These are phyloP conservation scores for Myopa tessellatipennis DNA, from an alignment of 2,888 invertebrate genomes.

Conservation along the genomic window DNA sequence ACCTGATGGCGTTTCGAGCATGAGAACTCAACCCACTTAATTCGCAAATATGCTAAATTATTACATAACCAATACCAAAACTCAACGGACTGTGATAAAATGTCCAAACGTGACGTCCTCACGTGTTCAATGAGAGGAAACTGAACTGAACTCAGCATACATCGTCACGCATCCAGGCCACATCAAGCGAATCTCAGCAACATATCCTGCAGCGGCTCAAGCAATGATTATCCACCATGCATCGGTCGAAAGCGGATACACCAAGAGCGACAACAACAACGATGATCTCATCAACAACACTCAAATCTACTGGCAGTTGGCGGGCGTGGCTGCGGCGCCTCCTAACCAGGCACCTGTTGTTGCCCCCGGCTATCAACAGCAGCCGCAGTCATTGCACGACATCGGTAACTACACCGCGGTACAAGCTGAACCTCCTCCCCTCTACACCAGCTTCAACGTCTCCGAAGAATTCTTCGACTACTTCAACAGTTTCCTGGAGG, in stretches of 20 bases:
- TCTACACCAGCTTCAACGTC: constrained; percentile 65
- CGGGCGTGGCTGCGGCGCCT: constrained; percentile 42
- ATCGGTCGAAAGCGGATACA: constrained; percentile 13
- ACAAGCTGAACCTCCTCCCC: constrained; percentile 37
- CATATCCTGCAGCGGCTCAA: neutral
- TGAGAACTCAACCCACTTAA: neutral
- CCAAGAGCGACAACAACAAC: constrained; percentile 54
- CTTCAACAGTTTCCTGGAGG: constrained; percentile 59
- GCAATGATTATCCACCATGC: constrained; percentile 36
- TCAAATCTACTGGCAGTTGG: constrained; percentile 48
- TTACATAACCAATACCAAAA: neutral
- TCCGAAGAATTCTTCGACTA: constrained; percentile 65
- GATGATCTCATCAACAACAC: constrained; percentile 43
- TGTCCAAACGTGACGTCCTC: neutral
- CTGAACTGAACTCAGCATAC: neutral
- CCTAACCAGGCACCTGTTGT: constrained; percentile 13
- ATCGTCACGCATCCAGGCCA: neutral
- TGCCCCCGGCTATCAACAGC: neutral
- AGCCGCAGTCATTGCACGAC: constrained; percentile 24
- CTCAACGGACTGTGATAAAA: constrained; percentile 27
- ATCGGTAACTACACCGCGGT: constrained; percentile 25
- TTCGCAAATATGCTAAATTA: constrained; percentile 27
- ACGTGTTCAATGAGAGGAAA: constrained; percentile 1
- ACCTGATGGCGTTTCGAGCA: neutral
- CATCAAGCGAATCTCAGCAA: neutral